Evolutionary conservation across 2,888 invertebrate species (phyloP), one percentile per base, ranked within the genome.

Genomic region (Limnephilus lunatus): DNA sequence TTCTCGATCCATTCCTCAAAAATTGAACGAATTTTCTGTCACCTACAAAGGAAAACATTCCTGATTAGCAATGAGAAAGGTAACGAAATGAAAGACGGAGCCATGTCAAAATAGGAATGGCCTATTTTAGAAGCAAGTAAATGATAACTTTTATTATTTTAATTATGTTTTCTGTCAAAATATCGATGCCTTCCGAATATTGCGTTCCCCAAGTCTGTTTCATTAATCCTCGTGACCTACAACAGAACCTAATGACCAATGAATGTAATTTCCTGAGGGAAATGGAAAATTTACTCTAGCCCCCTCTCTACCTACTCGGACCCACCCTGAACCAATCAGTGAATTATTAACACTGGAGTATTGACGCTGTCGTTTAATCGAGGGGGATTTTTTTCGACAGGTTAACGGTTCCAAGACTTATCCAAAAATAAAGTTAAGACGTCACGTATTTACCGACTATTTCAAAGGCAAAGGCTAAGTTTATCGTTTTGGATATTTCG

Each of bases 211-310:
- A 9, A 19, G 87, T 68, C 48, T n/a, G 80, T 91, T 82, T 89
- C 89, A 91, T 91, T 91, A 91, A 68, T 87, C 88, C 91, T 48
- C 44, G 12, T 32, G 82, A 89, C 89, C 90, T 90, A 85, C 85
- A 83, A 81, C 53, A 48, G 82, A 68, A 68, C 68, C 68, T 93
- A 85, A 92, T 91, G 91, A 93, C 92, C 93, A 93, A 91, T 93
- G 85, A 83, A 85, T 83, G 91, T 93, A 92, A 93, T 93, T 93
- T 93, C 92, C 93, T 91, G 15, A 11, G 81, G 91, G 93, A 91
- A 93, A 93, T 92, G 80, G 91, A 85, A 87, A 91, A 91, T 91
- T 91, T 89, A 91, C 91, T 81, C 87, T 35, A 85, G 35, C 31
- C 44, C 53, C 68, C 30, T 53, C 44, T 9, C 48, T 19, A 30